A percentile compares a stretch with the other conserved stretches of the same genome.
Evolutionary conservation across 2,113 vertebrate species (phyloP).

Genomic region (Pomatostomus ruficeps): DNA sequence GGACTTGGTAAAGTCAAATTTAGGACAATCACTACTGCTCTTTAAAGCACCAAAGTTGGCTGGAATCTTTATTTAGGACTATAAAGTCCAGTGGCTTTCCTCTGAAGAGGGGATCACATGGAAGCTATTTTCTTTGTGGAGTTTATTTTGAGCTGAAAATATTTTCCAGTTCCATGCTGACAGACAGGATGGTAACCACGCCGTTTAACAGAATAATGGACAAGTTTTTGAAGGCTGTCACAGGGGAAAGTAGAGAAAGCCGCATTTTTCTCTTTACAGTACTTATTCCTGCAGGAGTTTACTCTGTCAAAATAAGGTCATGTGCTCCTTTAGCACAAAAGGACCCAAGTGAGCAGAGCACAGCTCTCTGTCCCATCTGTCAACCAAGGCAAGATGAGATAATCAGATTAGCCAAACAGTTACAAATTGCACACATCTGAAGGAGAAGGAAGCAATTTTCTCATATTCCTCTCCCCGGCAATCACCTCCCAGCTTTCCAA

Average conservation of each 20-base stretch:
- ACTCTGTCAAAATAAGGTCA: background rate
- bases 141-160: conserved; percentile 50
- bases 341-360: background rate
- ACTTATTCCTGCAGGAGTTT: background rate
- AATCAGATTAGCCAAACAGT: background rate
- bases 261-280: background rate
- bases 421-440: background rate
- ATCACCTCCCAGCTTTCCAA: background rate
- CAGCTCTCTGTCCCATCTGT: background rate
- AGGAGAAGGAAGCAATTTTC: background rate
- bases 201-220: background rate
- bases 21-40: background rate
- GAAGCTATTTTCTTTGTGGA: conserved; percentile 35
- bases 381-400: background rate
- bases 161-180: conserved; percentile 34
- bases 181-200: background rate
- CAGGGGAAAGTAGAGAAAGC: background rate
- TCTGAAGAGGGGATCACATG: background rate
- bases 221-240: background rate
- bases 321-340: background rate
- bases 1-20: background rate
- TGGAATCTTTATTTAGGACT: conserved; percentile 25
- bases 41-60: background rate
- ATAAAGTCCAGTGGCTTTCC: background rate
- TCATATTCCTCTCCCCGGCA: background rate